Conservation (phyloP, 2,888 invertebrate genomes). For the Blastobasis lacticolella region DNA sequence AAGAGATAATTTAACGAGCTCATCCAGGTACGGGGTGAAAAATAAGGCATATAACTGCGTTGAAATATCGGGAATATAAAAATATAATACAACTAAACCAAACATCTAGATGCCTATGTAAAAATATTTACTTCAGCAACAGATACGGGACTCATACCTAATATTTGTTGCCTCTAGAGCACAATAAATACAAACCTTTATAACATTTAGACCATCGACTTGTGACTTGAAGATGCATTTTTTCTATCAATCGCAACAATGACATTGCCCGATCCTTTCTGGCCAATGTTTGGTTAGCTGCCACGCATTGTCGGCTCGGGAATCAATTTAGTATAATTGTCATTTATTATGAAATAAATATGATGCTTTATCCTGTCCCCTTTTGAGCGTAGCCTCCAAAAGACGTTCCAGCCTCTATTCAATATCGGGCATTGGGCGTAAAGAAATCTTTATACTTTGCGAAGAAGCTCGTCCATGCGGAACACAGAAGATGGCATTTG, state of each 20-base stretch:
- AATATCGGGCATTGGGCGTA: constrained; percentile 48
- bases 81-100: background rate
- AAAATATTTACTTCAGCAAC: constrained; percentile 25
- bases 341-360: constrained; percentile 75
- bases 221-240: constrained; percentile 37
- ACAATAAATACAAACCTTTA: constrained; percentile 54
- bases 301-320: constrained; percentile 60
- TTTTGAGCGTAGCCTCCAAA: constrained; percentile 45
- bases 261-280: constrained; percentile 66
- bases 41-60: too few species aligned
- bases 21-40: too few species aligned
- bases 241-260: constrained; percentile 45
- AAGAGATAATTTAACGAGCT: too few species aligned
- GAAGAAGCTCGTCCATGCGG: constrained; percentile 48
- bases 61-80: too few species aligned
- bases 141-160: constrained; percentile 34
- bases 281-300: constrained; percentile 82
- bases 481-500: constrained; percentile 51
- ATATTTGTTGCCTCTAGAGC: constrained; percentile 53
- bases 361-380: constrained; percentile 58
- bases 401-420: constrained; percentile 39
- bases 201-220: constrained; percentile 21
- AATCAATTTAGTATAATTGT: constrained; percentile 74
- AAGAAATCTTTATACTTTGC: constrained; percentile 57
- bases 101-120: background rate